Evolutionary conservation across 2,888 invertebrate species (phyloP).

Genomic region (Drosophila mimetica): DNA sequence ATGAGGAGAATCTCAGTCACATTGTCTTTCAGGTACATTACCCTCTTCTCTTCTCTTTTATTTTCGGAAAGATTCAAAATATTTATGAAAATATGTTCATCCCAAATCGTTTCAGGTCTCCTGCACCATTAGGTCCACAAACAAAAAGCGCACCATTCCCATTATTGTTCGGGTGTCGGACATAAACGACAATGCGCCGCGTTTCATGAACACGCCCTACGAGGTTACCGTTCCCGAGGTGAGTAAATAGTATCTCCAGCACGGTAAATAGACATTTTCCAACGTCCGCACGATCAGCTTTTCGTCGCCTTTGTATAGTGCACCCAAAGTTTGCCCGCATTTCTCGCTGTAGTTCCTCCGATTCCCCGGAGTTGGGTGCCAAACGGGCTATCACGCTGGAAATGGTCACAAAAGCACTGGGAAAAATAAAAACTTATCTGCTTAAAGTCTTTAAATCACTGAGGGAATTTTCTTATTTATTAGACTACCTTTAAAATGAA

Average conservation of each 20-base stretch:
- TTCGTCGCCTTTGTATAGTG: slow-evolving; percentile 24
- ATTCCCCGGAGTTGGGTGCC: slow-evolving; percentile 27
- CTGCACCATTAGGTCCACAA: slow-evolving; percentile 91
- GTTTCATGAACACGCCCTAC: slow-evolving; percentile 93
- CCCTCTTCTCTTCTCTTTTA: slow-evolving; percentile 1
- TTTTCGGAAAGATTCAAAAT: not conserved
- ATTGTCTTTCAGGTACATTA: slow-evolving; percentile 92
- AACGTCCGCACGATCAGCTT: slow-evolving; percentile 41
- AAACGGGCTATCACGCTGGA: slow-evolving; percentile 31
- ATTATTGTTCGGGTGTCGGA: slow-evolving; percentile 95
- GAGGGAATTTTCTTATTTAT: no score
- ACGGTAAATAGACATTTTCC: slow-evolving; percentile 74
- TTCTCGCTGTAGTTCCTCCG: slow-evolving; percentile 34
- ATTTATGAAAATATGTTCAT: slow-evolving; percentile 8
- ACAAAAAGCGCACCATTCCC: slow-evolving; percentile 93
- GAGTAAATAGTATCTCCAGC: slow-evolving; percentile 78
- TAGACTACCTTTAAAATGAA: no score
- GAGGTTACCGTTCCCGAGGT: slow-evolving; percentile 94
- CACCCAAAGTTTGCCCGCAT: slow-evolving; percentile 33
- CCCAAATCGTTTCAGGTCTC: slow-evolving; percentile 88
- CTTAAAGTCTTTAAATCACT: no score
- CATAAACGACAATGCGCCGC: slow-evolving; percentile 95
- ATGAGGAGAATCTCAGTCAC: slow-evolving; percentile 93
- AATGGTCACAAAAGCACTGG: slow-evolving; percentile 8
- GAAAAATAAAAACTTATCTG: not conserved